phyloP scores from a whole-genome alignment of 2,888 invertebrate species.

The Melanchra persicariae region DNA sequence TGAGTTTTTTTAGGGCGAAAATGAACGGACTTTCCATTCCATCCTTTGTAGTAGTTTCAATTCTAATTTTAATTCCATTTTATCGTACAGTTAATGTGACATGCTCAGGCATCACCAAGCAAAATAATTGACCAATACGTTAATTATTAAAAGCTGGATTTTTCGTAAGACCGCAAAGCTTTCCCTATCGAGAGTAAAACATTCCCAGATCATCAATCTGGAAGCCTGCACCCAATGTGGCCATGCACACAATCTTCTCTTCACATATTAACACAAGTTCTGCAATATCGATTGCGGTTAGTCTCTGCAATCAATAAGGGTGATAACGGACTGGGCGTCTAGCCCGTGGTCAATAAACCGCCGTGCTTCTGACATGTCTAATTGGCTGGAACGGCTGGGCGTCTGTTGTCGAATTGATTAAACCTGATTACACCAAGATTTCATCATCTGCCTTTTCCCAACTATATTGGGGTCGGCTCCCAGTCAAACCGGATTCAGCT shows the following conservation, averaged over 20 bases:
- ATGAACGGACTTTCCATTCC: too few species aligned
- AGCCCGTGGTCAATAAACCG: constrained; percentile 40
- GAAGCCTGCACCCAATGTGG: constrained; percentile 42
- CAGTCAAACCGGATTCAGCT: too few species aligned
- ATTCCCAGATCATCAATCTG: constrained; percentile 42
- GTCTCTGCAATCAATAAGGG: constrained; percentile 57
- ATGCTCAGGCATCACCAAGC: background rate
- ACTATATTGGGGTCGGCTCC: too few species aligned
- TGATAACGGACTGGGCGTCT: constrained; percentile 27
- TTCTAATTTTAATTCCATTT: background rate
- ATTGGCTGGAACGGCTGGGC: constrained; percentile 33
- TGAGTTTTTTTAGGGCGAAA: background rate
- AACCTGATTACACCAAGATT: constrained; percentile 26
- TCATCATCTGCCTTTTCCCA: too few species aligned
- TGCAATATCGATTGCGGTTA: constrained; percentile 62
- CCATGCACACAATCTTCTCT: constrained; percentile 44
- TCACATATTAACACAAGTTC: constrained; percentile 54
- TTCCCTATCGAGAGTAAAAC: constrained; percentile 35
- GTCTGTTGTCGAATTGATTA: constrained; percentile 40
- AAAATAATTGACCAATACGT: constrained; percentile 15
- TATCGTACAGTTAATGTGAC: background rate
- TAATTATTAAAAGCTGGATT: constrained; percentile 1
- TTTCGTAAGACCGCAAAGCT: constrained; percentile 16
- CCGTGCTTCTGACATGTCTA: constrained; percentile 35
- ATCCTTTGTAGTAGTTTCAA: background rate